Evolutionary conservation across 2,113 vertebrate species (phyloP).

Genomic region (Varanus salvator): DNA sequence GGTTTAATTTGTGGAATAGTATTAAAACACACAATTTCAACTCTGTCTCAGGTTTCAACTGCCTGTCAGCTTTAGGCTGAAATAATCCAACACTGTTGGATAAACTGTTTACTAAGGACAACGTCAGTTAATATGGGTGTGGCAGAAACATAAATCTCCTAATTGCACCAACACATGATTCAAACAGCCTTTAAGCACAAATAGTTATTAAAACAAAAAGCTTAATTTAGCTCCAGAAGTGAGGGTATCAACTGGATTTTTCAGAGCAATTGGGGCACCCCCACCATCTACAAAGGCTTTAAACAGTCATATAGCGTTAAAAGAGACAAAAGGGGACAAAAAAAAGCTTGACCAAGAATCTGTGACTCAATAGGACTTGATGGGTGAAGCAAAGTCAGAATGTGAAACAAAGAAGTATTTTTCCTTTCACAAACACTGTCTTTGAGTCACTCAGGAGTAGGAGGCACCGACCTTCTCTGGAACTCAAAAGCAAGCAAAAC

Average conservation of each 20-base stretch:
- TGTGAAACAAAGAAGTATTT: constrained; percentile 15
- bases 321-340: neutral
- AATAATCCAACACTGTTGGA: neutral
- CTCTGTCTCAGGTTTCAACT: neutral
- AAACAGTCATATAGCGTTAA: neutral
- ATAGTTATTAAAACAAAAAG: neutral
- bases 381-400: neutral
- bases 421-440: neutral
- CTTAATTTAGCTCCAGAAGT: neutral
- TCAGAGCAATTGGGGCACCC: neutral
- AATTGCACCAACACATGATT: neutral
- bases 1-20: neutral
- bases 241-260: neutral
- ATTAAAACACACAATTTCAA: neutral
- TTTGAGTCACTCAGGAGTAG: neutral
- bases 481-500: neutral
- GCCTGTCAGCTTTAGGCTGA: neutral
- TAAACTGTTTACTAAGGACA: neutral
- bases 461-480: neutral
- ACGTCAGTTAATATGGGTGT: neutral
- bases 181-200: neutral
- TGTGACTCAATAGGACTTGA: neutral
- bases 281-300: neutral
- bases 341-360: neutral
- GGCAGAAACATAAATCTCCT: neutral